Base-by-base conservation (phyloP, 1,140 invertebrate genomes). In the Hypothenemus hampei region DNA sequence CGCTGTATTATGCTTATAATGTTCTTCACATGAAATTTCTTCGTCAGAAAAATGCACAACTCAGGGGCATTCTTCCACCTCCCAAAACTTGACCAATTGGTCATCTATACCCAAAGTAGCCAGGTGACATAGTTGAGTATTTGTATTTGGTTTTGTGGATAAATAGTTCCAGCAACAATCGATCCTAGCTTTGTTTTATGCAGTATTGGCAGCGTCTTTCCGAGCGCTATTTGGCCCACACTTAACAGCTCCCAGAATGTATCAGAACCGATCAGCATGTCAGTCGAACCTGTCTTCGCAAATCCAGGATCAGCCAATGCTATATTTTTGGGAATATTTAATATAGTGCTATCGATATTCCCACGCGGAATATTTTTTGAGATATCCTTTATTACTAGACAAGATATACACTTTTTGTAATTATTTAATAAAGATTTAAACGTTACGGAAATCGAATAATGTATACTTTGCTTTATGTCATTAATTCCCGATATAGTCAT, bases 191-290 rank as follows among this genome's bases (percentile, higher is more conserved):
- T 7, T 5, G 35, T 37, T 15, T 37, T 37, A 8, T 37, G 35
- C 35, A 37, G 15, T 37, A 37, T 16, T 5, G 35, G 10, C 5
- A 11, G 35, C 7, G 7, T 37, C 6, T 37, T 37, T 11, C 10
- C 10, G 6, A 37, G 5, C 35, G 5, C 5, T 8, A 37, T 8
- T 37, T 37, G 35, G 6, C 35, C 35, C 6, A 15, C 35, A 15
- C 35, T 8, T 11, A 37, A 11, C 6, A 37, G 15, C 15, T 37
- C 16, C 7, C 15, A 37, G 41, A 52, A 52, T 26, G 41, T 31
- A 41, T 40, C 36, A 18, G 36, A 33, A 31, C 49, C 49, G 10
- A 52, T 15, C 6, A 52, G 23, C 36, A 52, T 41, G 24, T 52
- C 49, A 8, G 41, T 31, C 8, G 20, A 22, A 15, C 7, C 16